Evolutionary conservation across 2,888 invertebrate genomes (phyloP).

Genomic region (Antheraea assamensis): DNA sequence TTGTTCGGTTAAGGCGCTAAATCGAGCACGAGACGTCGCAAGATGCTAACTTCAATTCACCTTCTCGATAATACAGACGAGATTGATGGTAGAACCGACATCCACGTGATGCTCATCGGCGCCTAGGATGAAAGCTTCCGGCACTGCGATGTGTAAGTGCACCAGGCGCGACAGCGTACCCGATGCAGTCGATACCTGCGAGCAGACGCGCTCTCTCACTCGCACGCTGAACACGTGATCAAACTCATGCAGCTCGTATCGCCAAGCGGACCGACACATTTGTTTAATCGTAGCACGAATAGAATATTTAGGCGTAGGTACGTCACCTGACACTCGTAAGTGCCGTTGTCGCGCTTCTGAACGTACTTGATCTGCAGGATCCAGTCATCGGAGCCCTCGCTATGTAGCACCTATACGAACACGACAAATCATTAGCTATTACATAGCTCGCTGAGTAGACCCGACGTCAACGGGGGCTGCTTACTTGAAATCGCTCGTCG

Average conservation of each 20-base stretch:
- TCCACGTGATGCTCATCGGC: constrained; percentile 95
- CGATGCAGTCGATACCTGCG: constrained; percentile 90
- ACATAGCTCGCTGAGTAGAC: not conserved
- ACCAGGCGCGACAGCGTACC: constrained; percentile 94
- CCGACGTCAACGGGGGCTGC: not conserved
- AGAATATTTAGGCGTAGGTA: not conserved
- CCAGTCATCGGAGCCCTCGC: constrained; percentile 95
- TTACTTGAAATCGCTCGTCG: constrained; percentile 90
- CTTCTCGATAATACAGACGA: constrained; percentile 96
- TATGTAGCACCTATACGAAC: constrained; percentile 84
- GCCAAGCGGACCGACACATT: no score
- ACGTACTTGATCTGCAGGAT: constrained; percentile 95
- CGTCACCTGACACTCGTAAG: constrained; percentile 94
- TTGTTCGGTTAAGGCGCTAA: constrained; percentile 15
- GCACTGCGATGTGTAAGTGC: constrained; percentile 93
- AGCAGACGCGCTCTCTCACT: constrained; percentile 26
- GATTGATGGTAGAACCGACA: constrained; percentile 93
- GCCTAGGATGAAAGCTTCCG: constrained; percentile 94
- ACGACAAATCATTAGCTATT: not conserved
- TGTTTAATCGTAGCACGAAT: constrained; percentile 30
- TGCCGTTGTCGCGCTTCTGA: constrained; percentile 94
- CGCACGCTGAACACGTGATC: not conserved
- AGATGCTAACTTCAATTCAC: constrained; percentile 63
- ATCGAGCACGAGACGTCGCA: not conserved
- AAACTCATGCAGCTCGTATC: no score